Base-by-base conservation (phyloP, 2,797 vertebrate species). In the Channa striata region DNA sequence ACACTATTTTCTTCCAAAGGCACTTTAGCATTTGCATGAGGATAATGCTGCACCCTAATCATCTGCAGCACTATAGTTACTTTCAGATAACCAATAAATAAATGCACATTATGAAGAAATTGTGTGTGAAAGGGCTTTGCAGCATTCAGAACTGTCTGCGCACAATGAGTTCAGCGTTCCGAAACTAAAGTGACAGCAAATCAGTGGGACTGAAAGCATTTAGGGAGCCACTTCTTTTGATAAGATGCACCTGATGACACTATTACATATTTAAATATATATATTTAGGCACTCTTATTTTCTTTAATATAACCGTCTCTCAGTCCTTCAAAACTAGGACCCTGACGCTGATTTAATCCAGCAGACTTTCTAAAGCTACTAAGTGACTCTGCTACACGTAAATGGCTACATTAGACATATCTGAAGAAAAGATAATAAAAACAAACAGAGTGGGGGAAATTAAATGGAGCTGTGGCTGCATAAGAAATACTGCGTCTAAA, bases 381-480 rank as follows among this genome's bases (percentile, higher is more conserved):
- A 51, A 72, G 33, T 51, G 57, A 58, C 59, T 80, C 43, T 67
- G 46, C 77, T 73, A 13, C 60, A 70, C 71, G 68, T 52, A 57
- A 60, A 78, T 71, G 77, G 52, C 49, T 52, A 63, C 72, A 77
- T 85, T 86, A 79, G 70, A 75, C 63, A 85, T 65, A 69, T 30
- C 46, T 47, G 10, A 67, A 68, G 49, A 84, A 81, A 83, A 82
- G 78, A 81, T 76, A 80, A 82, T 61, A 44, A 37, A 62, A 74
- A 59, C 69, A 68, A 72, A 59, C 30, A 40, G 43, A 34, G 21
- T 43, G 20, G 8, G 16, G 39, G 48, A 69, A 82, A 83, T 80
- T 81, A 72, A 85, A 87, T 70, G 59, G 54, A 74, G 70, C 69
- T 87, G 59, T 65, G 60, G 70, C 62, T 76, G 73, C 42, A 60